Percentiles rank a stretch among this genome's conserved stretches.
Evolutionary conservation across 1,140 invertebrate genomes (phyloP).

Genomic region (Elymnias hypermnestra): DNA sequence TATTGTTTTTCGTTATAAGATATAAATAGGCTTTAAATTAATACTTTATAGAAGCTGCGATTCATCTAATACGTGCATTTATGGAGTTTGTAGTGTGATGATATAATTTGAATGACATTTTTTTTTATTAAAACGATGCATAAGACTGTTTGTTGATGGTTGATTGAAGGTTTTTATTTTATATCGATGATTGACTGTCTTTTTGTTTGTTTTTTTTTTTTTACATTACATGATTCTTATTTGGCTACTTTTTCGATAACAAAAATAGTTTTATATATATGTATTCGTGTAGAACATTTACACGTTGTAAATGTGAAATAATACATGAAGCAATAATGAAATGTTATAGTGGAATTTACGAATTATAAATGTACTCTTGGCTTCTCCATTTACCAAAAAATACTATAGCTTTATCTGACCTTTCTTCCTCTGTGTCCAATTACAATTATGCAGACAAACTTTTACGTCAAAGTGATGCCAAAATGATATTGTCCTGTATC

Average conservation of each 20-base stretch:
- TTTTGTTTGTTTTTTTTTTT: conserved; percentile 37
- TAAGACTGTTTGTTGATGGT: conserved; percentile 67
- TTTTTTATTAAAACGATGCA: conserved; percentile 51
- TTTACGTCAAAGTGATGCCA: too few relatives aligned
- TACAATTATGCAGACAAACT: too few relatives aligned
- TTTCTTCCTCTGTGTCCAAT: too few relatives aligned
- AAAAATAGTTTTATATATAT: too few relatives aligned
- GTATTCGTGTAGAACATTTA: too few relatives aligned
- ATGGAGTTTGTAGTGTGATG: conserved; percentile 33
- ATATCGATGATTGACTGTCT: conserved; percentile 56
- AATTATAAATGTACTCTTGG: too few relatives aligned
- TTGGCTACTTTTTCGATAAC: conserved; percentile 3
- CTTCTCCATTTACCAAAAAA: too few relatives aligned
- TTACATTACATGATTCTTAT: conserved; percentile 2
- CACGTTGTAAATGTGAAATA: too few relatives aligned
- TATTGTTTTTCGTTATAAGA: conserved; percentile 46
- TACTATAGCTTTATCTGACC: too few relatives aligned
- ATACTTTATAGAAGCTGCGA: conserved; percentile 6
- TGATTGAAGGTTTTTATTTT: conserved; percentile 45
- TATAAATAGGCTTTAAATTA: conserved; percentile 61
- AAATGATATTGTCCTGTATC: too few relatives aligned
- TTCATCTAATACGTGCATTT: conserved; percentile 49
- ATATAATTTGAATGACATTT: conserved; percentile 25
- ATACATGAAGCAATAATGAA: too few relatives aligned
- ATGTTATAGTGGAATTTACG: too few relatives aligned